Base-by-base conservation (phyloP, 2,797 vertebrate genomes). In the Stomatorhinus walkeri region DNA sequence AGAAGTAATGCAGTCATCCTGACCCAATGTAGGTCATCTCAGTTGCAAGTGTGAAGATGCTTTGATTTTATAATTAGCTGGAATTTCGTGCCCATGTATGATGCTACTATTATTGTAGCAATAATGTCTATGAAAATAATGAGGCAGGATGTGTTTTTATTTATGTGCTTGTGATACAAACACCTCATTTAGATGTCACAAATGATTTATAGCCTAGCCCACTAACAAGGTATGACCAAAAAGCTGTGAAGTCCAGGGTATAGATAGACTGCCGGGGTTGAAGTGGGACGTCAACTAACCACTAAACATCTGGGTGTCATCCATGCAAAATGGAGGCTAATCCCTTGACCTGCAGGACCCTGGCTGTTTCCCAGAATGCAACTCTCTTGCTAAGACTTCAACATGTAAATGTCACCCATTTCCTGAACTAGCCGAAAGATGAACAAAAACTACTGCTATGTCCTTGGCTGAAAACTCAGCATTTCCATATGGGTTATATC, bases 401-500 rank as follows among this genome's bases (percentile, higher is more conserved):
- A 28, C 49, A 51, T 52, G 83, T 24, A 28, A 28, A 85, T 24
- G 72, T n/a, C 76, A 36, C 40, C 81, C 9, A 6, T 46, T 61
- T 64, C 85, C 49, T 28, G 43, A 88, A 68, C 28, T n/a, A 22
- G 81, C 59, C 8, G 28, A 84, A 68, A 32, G 54, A 83, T 8
- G 22, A 79, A 3, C 49, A 81, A 87, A 40, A 64, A 36, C 16
- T 51, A 32, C 36, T 2, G 51, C 68, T 76, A 76, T 64, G 68
- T 48, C 72, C 52, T 87, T 81, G 85, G 86, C 52, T 46, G 54
- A 81, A 87, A 24, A 59, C 51, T 16, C 19, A 0, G 0, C 16
- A 52, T 90, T 81, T 90, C 91, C 92, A 92, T 91, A 90, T 92
- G 92, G 89, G 90, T 92, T 91, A 89, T 85, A 92, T 92, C 92